A percentile compares a stretch with the other conserved stretches of the same genome.
phyloP scores from a whole-genome alignment of 1,140 invertebrate species.

The Drosophila sp. region DNA sequence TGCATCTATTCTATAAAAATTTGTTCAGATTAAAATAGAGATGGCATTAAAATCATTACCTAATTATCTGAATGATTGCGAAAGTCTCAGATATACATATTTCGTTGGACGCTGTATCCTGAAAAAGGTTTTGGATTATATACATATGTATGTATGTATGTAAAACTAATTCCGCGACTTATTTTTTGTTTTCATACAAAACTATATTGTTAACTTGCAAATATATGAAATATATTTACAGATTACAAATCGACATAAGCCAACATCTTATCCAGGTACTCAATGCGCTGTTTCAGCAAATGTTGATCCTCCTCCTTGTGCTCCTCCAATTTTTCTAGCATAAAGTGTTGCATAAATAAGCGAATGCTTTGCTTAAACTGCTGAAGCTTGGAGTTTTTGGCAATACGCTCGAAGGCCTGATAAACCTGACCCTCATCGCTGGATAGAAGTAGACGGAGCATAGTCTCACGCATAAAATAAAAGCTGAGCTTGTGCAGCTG shows the following conservation, averaged over 20 bases:
- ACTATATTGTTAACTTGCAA: too few relatives aligned
- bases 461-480: conserved; percentile 88
- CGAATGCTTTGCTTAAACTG: conserved; percentile 89
- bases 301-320: conserved; percentile 85
- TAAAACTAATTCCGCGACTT: too few relatives aligned
- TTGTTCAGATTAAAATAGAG: too few relatives aligned
- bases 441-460: conserved; percentile 88
- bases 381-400: conserved; percentile 87
- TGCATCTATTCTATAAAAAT: too few relatives aligned
- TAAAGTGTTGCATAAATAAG: conserved; percentile 91
- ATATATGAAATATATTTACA: not conserved
- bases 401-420: conserved; percentile 87
- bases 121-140: too few relatives aligned
- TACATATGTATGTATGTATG: too few relatives aligned
- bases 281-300: conserved; percentile 85
- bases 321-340: conserved; percentile 86
- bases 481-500: conserved; percentile 89
- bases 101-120: too few relatives aligned
- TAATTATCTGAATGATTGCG: too few relatives aligned
- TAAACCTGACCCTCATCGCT: conserved; percentile 59
- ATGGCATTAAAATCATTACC: too few relatives aligned
- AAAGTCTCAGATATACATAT: too few relatives aligned
- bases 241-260: conserved; percentile 74
- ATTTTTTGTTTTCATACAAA: too few relatives aligned
- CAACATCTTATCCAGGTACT: conserved; percentile 86